phyloP scores from a whole-genome alignment of 2,888 invertebrate genomes.

The Mimumesa dahlbomi region DNA sequence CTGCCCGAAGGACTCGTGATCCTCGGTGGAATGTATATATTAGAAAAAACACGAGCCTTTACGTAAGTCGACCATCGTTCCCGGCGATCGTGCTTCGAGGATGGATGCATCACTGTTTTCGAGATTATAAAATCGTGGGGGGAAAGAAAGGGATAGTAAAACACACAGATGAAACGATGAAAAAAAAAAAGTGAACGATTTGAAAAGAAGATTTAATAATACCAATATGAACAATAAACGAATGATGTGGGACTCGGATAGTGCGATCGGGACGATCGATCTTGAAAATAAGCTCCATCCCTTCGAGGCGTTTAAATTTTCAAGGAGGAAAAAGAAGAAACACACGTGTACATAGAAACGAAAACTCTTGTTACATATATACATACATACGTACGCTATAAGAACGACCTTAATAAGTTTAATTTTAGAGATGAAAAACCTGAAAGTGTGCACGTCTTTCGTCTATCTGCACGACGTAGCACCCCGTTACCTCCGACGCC shows the following conservation, averaged over 20 bases:
- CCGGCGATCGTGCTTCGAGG: slow-evolving; percentile 5
- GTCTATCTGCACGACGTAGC: slow-evolving; percentile 41
- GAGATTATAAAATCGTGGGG: no score
- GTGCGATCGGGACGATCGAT: no score
- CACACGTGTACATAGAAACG: slow-evolving; percentile 45
- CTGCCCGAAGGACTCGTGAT: slow-evolving; percentile 17
- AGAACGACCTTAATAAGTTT: slow-evolving; percentile 65
- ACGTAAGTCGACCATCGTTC: slow-evolving; percentile 18
- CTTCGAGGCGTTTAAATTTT: background rate
- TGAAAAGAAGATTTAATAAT: background rate
- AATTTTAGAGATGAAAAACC: slow-evolving; percentile 62
- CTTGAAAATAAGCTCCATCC: no score
- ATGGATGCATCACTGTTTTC: background rate
- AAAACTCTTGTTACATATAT: slow-evolving; percentile 57
- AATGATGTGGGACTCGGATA: no score
- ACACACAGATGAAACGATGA: background rate
- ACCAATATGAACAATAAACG: background rate
- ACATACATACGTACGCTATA: slow-evolving; percentile 58
- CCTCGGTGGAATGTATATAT: slow-evolving; percentile 41
- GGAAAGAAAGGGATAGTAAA: background rate
- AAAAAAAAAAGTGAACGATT: no score
- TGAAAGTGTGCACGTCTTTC: slow-evolving; percentile 63
- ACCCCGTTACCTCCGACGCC: slow-evolving; percentile 57
- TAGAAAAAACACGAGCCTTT: slow-evolving; percentile 41
- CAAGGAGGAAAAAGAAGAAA: background rate